Percentiles rank a stretch among this genome's conserved stretches.
Evolutionary conservation across 2,888 invertebrate species (phyloP).

Genomic region (Argyresthia albistria): DNA sequence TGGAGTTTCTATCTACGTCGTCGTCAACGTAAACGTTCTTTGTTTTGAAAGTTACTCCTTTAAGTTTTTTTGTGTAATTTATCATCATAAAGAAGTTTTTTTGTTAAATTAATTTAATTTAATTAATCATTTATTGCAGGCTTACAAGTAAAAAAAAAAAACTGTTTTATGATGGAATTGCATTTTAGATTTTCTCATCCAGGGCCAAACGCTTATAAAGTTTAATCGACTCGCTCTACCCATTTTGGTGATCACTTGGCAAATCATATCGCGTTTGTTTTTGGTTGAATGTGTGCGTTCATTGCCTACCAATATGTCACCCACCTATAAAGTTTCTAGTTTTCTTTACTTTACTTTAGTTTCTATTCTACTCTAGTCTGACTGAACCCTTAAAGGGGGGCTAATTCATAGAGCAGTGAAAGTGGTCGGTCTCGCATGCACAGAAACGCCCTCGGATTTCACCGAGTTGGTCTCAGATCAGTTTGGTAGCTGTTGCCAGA

Average conservation of each 20-base stretch:
- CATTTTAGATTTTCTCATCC: no score
- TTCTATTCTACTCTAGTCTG: slow-evolving; percentile 1
- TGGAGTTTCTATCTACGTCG: no score
- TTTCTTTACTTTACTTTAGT: no score
- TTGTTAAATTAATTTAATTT: no score
- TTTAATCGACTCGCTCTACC: neutral
- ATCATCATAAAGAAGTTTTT: no score
- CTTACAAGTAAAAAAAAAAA: no score
- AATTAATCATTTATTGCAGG: no score
- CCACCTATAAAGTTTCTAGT: slow-evolving; percentile 9
- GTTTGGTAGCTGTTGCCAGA: slow-evolving; percentile 34
- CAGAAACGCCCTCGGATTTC: slow-evolving; percentile 41
- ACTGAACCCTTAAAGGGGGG: slow-evolving; percentile 14
- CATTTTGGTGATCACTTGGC: neutral
- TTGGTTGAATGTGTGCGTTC: neutral
- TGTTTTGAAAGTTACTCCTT: no score
- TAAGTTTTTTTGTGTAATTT: no score
- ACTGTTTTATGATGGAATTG: no score
- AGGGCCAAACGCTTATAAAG: neutral
- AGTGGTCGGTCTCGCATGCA: slow-evolving; percentile 33
- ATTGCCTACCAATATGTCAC: neutral
- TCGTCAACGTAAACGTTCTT: no score
- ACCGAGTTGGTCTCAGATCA: slow-evolving; percentile 39
- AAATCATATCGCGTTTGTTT: neutral
- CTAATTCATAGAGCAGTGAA: slow-evolving; percentile 39